Evolutionary conservation across 2,113 vertebrate species (phyloP), one percentile per base, ranked within the genome.

Genomic region (Tyrannus savana): DNA sequence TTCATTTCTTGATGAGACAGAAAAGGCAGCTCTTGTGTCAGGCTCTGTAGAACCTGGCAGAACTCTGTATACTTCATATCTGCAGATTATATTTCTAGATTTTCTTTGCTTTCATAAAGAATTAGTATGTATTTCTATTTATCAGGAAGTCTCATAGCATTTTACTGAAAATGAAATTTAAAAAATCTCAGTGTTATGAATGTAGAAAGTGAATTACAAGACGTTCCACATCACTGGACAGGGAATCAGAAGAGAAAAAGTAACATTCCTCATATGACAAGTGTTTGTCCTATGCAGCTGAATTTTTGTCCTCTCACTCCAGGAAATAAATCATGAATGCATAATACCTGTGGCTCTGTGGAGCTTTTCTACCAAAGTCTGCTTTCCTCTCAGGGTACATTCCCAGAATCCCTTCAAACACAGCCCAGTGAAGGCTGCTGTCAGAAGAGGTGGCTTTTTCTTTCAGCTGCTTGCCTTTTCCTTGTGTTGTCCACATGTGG

Each of bases 361-460:
- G 53, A 95, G 27, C 3, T 79, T 62, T 42, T n/a, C 59, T 77
- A 31, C 17, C 33, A 42, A 66, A 84, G 14, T 31, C 42, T 3
- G 0, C 9, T 90, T 88, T 79, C 17, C 24, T 62, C 41, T 56
- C n/a, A 41, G 55, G 8, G 13, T 58, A 37, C 0, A 0, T 44
- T 90, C 59, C 31, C 37, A 92, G 37, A 58, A 60, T 10, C 10
- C 53, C n/a, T 78, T 53, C 37, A 83, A 83, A 47, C 7, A 3
- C 58, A 60, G n/a, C 17, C 23, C 2, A 13, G 5, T 14, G 24
- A 28, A 66, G 22, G 63, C 24, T 90, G 62, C 66, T 35, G 28
- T 30, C 35, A 63, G 31, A 44, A 66, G 44, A 37, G 15, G 23
- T 42, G 44, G 19, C 31, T 88, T 90, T 12, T 22, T 24, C 24